These are phyloP conservation scores for Terrapene triunguis DNA, from an alignment of 2,113 vertebrate genomes.

Conservation along the genomic window DNA sequence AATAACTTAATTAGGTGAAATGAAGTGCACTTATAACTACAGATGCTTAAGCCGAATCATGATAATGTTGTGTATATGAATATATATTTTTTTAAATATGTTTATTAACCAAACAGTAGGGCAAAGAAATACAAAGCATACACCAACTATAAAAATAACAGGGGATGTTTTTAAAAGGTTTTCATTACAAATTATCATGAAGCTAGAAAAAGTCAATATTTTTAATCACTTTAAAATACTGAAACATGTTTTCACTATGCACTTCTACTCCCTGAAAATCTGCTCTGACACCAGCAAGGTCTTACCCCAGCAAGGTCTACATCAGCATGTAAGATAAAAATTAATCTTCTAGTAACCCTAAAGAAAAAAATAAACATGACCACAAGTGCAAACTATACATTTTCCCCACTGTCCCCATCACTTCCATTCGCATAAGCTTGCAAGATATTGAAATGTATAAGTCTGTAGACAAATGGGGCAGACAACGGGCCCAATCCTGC, in stretches of 20 bases:
- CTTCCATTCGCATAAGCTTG: neutral
- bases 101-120: constrained; percentile 73
- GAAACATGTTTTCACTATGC: neutral
- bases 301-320: neutral
- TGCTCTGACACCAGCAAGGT: neutral
- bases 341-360: neutral
- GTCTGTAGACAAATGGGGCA: neutral
- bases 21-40: constrained; percentile 81
- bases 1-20: constrained; percentile 85
- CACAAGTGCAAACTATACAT: neutral
- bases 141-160: neutral
- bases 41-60: constrained; percentile 77
- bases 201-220: neutral
- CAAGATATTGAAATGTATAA: neutral
- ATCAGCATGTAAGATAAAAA: neutral
- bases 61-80: constrained; percentile 72
- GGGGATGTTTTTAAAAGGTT: neutral
- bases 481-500: neutral
- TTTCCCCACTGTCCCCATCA: neutral
- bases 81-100: constrained; percentile 67
- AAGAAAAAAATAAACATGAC: neutral
- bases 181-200: neutral
- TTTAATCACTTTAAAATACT: neutral
- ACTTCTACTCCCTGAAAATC: neutral
- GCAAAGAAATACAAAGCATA: constrained; percentile 58